Percentiles rank a stretch among this genome's conserved stretches.
Conservation (phyloP, 2,113 vertebrate genomes). For the Pardalotus punctatus region DNA sequence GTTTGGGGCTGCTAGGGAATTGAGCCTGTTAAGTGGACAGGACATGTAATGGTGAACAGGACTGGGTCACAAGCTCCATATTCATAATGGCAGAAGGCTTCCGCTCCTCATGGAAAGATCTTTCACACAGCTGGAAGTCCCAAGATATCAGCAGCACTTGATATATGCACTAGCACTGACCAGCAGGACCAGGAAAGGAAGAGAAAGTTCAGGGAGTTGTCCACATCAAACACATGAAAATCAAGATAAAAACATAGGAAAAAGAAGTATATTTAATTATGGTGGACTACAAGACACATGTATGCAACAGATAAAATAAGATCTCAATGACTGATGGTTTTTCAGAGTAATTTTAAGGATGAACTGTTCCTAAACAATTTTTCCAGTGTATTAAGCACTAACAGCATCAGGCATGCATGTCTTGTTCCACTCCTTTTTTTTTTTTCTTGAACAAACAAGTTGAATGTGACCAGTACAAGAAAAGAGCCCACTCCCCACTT, state of each 20-base stretch:
- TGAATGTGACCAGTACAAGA: slow-evolving; percentile 61
- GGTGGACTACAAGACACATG: neutral
- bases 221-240: neutral
- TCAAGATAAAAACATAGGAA: neutral
- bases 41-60: neutral
- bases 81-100: neutral
- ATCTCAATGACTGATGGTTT: slow-evolving; percentile 10
- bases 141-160: neutral
- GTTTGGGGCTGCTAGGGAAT: neutral
- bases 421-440: slow-evolving; percentile 41
- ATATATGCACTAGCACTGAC: neutral
- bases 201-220: neutral
- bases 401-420: slow-evolving; percentile 67
- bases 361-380: slow-evolving; percentile 61
- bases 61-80: neutral
- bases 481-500: slow-evolving; percentile 55
- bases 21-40: neutral
- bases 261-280: neutral
- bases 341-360: slow-evolving; percentile 48
- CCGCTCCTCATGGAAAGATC: neutral
- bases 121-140: neutral
- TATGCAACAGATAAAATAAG: neutral
- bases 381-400: slow-evolving; percentile 64
- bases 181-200: neutral
- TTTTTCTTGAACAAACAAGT: slow-evolving; percentile 56